Conservation (phyloP, 2,888 invertebrate species). For the Drosophila peninsularis region DNA sequence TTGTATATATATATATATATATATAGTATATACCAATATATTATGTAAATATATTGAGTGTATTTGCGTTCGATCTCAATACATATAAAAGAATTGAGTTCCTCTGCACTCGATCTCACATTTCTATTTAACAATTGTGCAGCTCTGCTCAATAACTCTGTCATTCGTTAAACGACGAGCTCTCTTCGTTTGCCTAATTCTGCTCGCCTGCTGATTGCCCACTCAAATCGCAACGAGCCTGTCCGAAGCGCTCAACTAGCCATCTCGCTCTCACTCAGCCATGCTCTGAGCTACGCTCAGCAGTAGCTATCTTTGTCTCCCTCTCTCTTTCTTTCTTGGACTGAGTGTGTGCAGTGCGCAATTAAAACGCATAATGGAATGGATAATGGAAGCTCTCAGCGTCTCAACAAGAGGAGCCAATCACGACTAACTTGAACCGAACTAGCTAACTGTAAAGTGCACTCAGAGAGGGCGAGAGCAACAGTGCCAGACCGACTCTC, state of each 20-base stretch:
- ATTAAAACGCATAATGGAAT: no score
- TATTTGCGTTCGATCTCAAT: no score
- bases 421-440: not conserved
- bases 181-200: not conserved
- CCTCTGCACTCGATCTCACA: not conserved
- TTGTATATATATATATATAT: no score
- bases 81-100: not conserved
- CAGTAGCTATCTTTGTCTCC: not conserved
- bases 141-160: not conserved
- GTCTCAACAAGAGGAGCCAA: not conserved
- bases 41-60: no score
- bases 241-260: not conserved
- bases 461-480: not conserved
- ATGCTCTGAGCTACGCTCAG: fast-evolving
- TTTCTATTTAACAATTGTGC: not conserved
- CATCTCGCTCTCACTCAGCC: not conserved
- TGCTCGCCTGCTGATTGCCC: not conserved
- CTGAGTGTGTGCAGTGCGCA: not conserved
- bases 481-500: not conserved
- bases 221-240: not conserved
- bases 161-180: not conserved
- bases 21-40: no score
- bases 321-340: not conserved
- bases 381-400: not conserved
- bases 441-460: not conserved